Base-by-base conservation (phyloP, 2,113 vertebrate species). In the Numida meleagris region DNA sequence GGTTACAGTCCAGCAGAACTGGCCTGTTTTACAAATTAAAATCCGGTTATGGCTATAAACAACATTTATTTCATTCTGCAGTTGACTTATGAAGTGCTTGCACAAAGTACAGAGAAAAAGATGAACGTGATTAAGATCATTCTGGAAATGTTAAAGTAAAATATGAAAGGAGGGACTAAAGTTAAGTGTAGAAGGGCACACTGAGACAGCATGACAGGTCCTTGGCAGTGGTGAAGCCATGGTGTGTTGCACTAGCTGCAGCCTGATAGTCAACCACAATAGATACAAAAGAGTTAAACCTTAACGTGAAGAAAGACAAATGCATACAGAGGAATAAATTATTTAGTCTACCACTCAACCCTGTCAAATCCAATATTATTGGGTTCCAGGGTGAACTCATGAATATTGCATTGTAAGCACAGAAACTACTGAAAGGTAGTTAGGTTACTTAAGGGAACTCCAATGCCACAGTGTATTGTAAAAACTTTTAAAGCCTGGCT, bases 381-480 rank as follows among this genome's bases (percentile, higher is more conserved):
- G 19, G 53, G 61, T 85, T 51, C 58, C 1, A 1, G 51, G 14
- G 51, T 88, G 46, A 90, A 83, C 77, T 93, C 0, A 1, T 86
- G 73, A 76, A 43, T 65, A 68, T 68, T 84, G 48, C 27, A 29
- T 43, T 88, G 63, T 43, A 86, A 90, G 51, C 25, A 40, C 21
- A 78, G 72, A 55, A 80, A 36, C 57, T 78, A 38, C 50, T 46
- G 2, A 46, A 53, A 74, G 27, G 66, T 76, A 68, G 19, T 72
- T 76, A 87, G 45, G 50, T 90, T 96, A 82, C 71, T 93, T 92
- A 71, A 90, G 80, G 73, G 80, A 91, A 81, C 82, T 87, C 34
- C 46, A 78, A 20, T 63, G 34, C 72, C 7, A 4, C 25, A 51
- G 46, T 71, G 34, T 86, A 43, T 74, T 94, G 42, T 16, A 75